These are phyloP conservation scores for Brotula barbata DNA, from an alignment of 2,797 vertebrate genomes.

Conservation along the genomic window DNA sequence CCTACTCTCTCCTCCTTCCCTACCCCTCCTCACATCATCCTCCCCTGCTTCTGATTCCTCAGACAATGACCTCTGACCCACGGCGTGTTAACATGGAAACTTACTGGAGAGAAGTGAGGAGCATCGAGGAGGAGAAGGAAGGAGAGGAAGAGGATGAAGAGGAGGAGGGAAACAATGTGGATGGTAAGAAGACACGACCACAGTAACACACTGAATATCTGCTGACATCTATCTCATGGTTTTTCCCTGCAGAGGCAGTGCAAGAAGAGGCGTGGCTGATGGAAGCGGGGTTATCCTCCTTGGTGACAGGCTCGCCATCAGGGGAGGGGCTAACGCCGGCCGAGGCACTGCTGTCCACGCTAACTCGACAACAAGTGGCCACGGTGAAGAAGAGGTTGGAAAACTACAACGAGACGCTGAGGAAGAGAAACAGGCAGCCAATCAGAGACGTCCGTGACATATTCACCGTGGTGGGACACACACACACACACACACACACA, in stretches of 20 bases:
- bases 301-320: conserved; percentile 77
- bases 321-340: conserved; percentile 77
- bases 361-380: conserved; percentile 89
- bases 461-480: conserved; percentile 48
- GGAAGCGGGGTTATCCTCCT: conserved; percentile 87
- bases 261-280: conserved; percentile 93
- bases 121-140: conserved; percentile 85
- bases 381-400: conserved; percentile 90
- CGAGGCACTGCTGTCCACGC: conserved; percentile 88
- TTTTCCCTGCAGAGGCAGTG: conserved; percentile 83
- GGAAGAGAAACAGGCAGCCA: conserved; percentile 86
- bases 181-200: conserved; percentile 79
- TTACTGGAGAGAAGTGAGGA: conserved; percentile 91
- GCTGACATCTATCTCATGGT: background rate
- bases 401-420: conserved; percentile 91
- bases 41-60: background rate
- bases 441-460: conserved; percentile 82
- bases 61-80: conserved; percentile 33
- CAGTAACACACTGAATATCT: background rate
- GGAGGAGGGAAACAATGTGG: conserved; percentile 83
- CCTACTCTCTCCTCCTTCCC: conserved; percentile 43
- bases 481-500: background rate
- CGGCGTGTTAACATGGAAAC: conserved; percentile 85
- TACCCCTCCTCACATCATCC: conserved; percentile 16
- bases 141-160: conserved; percentile 70